A percentile compares a stretch with the other conserved stretches of the same genome.
Evolutionary conservation across 1,140 invertebrate species (phyloP).

Genomic region (Drosophila hydei): DNA sequence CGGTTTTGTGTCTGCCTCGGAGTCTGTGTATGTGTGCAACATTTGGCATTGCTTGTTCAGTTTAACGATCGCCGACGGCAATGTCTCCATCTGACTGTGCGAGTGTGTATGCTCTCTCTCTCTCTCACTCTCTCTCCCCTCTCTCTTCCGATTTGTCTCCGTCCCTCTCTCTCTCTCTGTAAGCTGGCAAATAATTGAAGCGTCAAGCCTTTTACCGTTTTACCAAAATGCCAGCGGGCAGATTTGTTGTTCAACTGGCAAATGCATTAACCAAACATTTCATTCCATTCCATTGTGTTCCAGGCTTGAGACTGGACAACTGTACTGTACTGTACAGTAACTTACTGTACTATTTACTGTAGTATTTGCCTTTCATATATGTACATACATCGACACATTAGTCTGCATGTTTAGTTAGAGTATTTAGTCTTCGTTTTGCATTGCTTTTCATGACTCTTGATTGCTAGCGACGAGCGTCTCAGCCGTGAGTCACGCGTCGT

Average conservation of each 20-base stretch:
- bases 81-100: conserved; percentile 20
- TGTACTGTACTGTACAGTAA: too few species aligned
- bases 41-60: conserved; percentile 40
- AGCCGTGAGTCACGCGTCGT: conserved; percentile 19
- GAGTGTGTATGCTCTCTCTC: conserved; percentile 5
- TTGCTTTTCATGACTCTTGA: too few species aligned
- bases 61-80: conserved; percentile 69
- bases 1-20: neutral
- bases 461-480: too few species aligned
- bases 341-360: too few species aligned
- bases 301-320: too few species aligned
- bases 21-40: conserved; percentile 5
- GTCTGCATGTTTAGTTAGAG: too few species aligned
- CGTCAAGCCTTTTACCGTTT: conserved; percentile 59
- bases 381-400: too few species aligned
- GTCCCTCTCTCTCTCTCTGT: conserved; percentile 24
- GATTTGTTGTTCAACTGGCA: conserved; percentile 15
- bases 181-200: conserved; percentile 58
- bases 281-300: neutral
- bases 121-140: neutral
- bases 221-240: conserved; percentile 35
- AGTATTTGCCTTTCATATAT: too few species aligned
- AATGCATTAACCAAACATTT: conserved; percentile 33
- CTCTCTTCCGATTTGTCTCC: too few species aligned
- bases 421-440: too few species aligned